phyloP scores from a whole-genome alignment of 2,113 vertebrate species.

The Telmatochromis bifrenatus region DNA sequence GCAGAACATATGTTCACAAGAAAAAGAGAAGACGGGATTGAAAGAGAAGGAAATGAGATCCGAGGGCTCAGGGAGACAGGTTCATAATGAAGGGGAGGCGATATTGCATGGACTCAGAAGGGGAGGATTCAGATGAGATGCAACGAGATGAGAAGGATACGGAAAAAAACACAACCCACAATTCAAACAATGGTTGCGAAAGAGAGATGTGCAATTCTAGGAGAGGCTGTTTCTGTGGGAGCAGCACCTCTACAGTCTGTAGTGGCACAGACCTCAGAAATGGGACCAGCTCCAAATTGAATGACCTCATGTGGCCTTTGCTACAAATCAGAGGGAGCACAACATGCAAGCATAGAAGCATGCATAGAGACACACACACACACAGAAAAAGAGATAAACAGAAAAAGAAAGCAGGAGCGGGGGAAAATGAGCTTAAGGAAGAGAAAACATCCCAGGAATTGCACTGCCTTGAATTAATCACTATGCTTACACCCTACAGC shows the following conservation, averaged over 20 bases:
- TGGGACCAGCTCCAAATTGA: neutral
- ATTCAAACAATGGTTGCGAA: neutral
- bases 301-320: constrained; percentile 6
- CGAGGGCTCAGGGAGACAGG: neutral
- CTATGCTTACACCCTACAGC: neutral
- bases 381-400: neutral
- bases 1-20: constrained; percentile 10
- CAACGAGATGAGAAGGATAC: neutral
- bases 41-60: constrained; percentile 2
- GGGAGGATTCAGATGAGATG: neutral
- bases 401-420: neutral
- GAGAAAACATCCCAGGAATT: constrained; percentile 6
- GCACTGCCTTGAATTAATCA: constrained; percentile 10
- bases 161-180: neutral
- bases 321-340: neutral
- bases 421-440: neutral
- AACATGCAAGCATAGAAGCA: neutral
- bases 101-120: neutral
- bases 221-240: neutral
- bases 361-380: neutral
- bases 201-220: neutral
- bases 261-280: neutral
- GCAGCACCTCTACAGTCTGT: neutral
- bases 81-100: neutral
- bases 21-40: neutral